Evolutionary conservation across 2,888 invertebrate species (phyloP), one percentile per base, ranked within the genome.

Genomic region (Ethmia dodecea): DNA sequence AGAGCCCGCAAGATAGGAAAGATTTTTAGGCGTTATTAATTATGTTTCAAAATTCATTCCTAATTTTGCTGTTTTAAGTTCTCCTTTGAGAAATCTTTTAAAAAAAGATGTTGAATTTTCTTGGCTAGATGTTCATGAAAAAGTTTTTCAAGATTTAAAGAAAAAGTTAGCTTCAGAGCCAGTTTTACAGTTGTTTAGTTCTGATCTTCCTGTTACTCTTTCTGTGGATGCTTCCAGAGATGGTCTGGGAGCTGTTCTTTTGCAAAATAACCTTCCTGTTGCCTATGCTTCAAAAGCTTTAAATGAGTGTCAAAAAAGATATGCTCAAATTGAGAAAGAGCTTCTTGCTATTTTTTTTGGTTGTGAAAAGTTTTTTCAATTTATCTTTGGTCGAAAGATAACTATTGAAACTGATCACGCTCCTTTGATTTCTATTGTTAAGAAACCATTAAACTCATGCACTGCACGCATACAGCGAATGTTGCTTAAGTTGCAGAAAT

Each of bases 241-340:
- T 3, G 40, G 34, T n/a, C 15, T 42, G 6, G 38, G 43, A 5
- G 40, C 40, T 18, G 40, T 37, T 5, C 13, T 43, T 1, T 15
- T 40, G 2, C 43, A 41, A 10, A 18, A 36, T 28, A 22, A 33
- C 31, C 10, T 14, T 12, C 43, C 43, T 15, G 13, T 43, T n/a
- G 41, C 40, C 3, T 43, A 40, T 33, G 40, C 40, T 9, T 40
- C 43, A 11, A 40, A 45, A 30, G 41, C 43, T 13, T 25, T 48
- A 8, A 38, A 42, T 2, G 39, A 43, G 16, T 22, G 22, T 27
- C 45, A 45, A 20, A 33, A 31, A 25, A 6, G 12, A 20, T 38
- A 39, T 24, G 43, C 47, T 3, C 47, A 49, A 28, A 47, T 51
- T 13, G 48, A 50, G 31, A 48, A 48, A 24, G 46, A 48, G 27